A percentile compares a stretch with the other conserved stretches of the same genome.
These are phyloP conservation scores for Pristis pectinata DNA, from an alignment of 2,797 vertebrate genomes.

Conservation along the genomic window DNA sequence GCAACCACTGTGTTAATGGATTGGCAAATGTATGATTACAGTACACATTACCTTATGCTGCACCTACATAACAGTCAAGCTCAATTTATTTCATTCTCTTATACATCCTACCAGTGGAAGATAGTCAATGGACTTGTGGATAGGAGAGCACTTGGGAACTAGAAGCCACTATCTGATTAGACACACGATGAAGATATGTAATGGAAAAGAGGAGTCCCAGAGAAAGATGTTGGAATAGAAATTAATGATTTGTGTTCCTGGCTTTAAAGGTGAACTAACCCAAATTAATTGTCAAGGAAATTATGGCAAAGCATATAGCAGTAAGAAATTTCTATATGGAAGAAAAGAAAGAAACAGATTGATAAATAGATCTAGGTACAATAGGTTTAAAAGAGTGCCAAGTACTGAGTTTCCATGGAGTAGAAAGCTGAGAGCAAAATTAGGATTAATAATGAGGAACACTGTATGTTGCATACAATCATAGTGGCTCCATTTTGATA, in stretches of 20 bases:
- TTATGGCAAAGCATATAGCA: not conserved
- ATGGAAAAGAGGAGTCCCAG: not conserved
- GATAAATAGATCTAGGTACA: not conserved
- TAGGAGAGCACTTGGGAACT: not conserved
- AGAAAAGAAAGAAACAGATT: not conserved
- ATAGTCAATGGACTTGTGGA: not conserved
- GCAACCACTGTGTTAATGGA: not conserved
- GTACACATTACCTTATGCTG: not conserved
- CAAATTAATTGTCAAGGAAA: too few relatives aligned
- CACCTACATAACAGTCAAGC: not conserved
- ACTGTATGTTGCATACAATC: too few relatives aligned
- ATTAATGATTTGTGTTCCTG: not conserved
- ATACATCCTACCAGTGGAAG: not conserved
- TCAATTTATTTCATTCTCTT: not conserved
- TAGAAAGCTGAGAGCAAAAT: not conserved
- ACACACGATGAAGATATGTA: not conserved
- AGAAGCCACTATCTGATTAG: not conserved
- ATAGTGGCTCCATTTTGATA: too few relatives aligned
- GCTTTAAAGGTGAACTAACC: not conserved
- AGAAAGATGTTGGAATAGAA: not conserved
- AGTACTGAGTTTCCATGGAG: not conserved
- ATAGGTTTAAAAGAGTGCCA: not conserved
- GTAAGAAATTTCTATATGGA: not conserved
- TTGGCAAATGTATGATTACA: not conserved
- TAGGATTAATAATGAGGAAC: not conserved